A percentile compares a stretch with the other conserved stretches of the same genome.
These are phyloP conservation scores for Corydoras maculifer DNA, from an alignment of 2,113 vertebrate species.

Conservation along the genomic window DNA sequence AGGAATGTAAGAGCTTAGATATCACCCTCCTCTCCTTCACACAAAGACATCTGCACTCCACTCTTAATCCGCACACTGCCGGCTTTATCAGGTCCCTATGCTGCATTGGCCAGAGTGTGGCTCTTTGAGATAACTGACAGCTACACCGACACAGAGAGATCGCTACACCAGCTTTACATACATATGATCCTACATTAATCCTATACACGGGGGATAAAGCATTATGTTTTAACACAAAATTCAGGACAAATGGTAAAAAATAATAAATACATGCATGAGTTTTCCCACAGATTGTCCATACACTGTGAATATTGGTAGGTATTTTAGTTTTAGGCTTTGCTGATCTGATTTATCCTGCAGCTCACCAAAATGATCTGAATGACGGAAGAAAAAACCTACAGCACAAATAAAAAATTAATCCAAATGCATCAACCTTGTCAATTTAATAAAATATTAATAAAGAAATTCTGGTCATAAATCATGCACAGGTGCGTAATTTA, in stretches of 20 bases:
- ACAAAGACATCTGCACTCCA: constrained; percentile 38
- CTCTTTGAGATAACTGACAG: constrained; percentile 25
- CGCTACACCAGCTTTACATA: constrained; percentile 20
- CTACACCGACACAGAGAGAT: constrained; percentile 6
- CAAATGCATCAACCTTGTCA: too few species aligned
- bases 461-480: too few species aligned
- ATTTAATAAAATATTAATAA: too few species aligned
- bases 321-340: too few species aligned
- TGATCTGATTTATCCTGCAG: too few species aligned
- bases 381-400: too few species aligned
- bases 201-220: not conserved
- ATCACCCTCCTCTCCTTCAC: constrained; percentile 33
- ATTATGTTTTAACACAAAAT: not conserved
- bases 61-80: constrained; percentile 20
- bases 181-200: constrained; percentile 15
- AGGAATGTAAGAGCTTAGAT: constrained; percentile 6
- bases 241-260: constrained; percentile 15
- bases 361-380: too few species aligned
- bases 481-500: too few species aligned
- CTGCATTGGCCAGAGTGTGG: constrained; percentile 14
- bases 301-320: too few species aligned
- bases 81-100: constrained; percentile 25
- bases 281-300: too few species aligned
- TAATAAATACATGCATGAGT: not conserved
- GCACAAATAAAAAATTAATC: too few species aligned